Conservation (phyloP, 1,140 invertebrate species). For the Eueides isabella region DNA sequence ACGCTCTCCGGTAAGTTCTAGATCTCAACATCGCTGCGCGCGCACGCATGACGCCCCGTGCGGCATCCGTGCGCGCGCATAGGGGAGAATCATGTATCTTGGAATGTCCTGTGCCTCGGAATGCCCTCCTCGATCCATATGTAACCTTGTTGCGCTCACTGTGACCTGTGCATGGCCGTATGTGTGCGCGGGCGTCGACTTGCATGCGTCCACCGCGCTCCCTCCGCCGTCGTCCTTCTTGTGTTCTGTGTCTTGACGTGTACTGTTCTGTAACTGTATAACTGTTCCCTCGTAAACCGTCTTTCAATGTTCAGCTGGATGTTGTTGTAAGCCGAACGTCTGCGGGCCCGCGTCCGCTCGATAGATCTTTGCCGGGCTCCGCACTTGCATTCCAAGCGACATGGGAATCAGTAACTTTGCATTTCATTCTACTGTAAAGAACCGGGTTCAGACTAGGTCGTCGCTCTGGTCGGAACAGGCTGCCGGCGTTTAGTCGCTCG, state of each 20-base stretch:
- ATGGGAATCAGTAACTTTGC: slow-evolving; percentile 75
- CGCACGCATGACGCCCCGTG: slow-evolving; percentile 57
- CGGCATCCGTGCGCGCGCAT: slow-evolving; percentile 72
- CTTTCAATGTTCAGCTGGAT: slow-evolving; percentile 63
- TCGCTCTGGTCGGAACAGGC: slow-evolving; percentile 41
- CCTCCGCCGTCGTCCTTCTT: slow-evolving; percentile 66
- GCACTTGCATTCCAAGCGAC: slow-evolving; percentile 83
- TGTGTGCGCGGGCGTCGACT: slow-evolving; percentile 67
- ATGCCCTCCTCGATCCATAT: slow-evolving; percentile 82
- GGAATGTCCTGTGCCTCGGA: slow-evolving; percentile 84
- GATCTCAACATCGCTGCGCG: slow-evolving; percentile 82
- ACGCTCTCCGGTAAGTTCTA: slow-evolving; percentile 77
- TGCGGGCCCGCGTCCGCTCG: slow-evolving; percentile 55
- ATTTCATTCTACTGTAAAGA: slow-evolving; percentile 55
- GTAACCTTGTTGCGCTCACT: slow-evolving; percentile 72
- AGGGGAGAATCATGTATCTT: slow-evolving; percentile 84
- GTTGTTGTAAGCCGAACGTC: slow-evolving; percentile 59
- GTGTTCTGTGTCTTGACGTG: slow-evolving; percentile 80
- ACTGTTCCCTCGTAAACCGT: slow-evolving; percentile 54
- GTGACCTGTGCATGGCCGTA: slow-evolving; percentile 79
- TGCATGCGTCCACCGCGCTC: slow-evolving; percentile 67
- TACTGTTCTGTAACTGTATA: slow-evolving; percentile 73
- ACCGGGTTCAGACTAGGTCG: slow-evolving; percentile 42
- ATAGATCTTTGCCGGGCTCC: slow-evolving; percentile 63
- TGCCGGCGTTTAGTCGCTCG: slow-evolving; percentile 34